Evolutionary conservation across 2,888 invertebrate species (phyloP), one percentile per base, ranked within the genome.

Genomic region (Polyommatus iphigenia): DNA sequence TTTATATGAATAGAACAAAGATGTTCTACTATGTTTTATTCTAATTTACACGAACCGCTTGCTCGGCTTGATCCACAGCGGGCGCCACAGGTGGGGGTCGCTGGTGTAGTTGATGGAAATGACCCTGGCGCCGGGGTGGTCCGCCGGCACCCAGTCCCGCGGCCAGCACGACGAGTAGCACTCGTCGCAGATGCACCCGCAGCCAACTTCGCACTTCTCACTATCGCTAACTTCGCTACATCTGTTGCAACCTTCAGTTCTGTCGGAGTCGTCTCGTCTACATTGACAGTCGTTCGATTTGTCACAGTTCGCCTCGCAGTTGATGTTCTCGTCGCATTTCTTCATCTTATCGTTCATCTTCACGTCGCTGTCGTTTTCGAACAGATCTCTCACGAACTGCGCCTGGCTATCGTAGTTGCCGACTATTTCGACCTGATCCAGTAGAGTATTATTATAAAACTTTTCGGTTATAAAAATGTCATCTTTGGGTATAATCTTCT

Each of bases 51-150:
- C 54, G 54, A 88, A 96, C 95, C 97, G 94, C 82, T 95, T 95
- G 81, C 95, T 95, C 82, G 95, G 95, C 83, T 95, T 95, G 29
- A 96, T 93, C 97, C 97, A 98, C 41, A 96, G 88, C 0, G 96
- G 96, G 78, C 96, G 94, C 97, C 97, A 97, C 32, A 97, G 89
- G 85, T 96, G 95, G 0, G 96, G 96, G 83, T 97, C 97, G 2
- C 98, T 97, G 0, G 97, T 96, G 85, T 98, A 98, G 85, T 97
- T 97, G 0, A 98, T 91, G 3, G 97, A 97, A 36, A 98, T 95
- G 0, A 98, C 95, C 71, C 98, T 94, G 0, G 96, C 96, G 0
- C 96, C 95, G 0, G 97, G 97, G 84, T 96, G 96, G 86, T 98
- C 98, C 62, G 95, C 86, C 0, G 97, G 96, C 36, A 98, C 88